Evolutionary conservation across 2,888 invertebrate genomes (phyloP).

Genomic region (Sericinus montela): DNA sequence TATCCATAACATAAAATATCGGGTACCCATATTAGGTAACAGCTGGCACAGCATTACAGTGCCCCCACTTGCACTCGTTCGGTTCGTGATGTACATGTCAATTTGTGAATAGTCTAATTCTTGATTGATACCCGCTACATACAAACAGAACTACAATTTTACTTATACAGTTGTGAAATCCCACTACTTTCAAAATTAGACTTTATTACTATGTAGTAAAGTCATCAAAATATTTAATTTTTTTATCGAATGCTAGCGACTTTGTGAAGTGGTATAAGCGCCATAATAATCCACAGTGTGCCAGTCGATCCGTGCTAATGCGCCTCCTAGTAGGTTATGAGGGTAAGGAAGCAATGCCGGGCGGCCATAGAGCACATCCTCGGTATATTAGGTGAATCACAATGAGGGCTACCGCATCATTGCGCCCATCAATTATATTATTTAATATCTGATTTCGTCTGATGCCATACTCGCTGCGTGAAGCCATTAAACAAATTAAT

Average conservation of each 20-base stretch:
- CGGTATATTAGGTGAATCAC: conserved; percentile 40
- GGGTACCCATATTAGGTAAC: conserved; percentile 45
- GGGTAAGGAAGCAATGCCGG: conserved; percentile 49
- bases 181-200: not conserved
- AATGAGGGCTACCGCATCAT: conserved; percentile 37
- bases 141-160: conserved; percentile 35
- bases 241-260: conserved; percentile 26
- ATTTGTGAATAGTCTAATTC: conserved; percentile 30
- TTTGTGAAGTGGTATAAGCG: conserved; percentile 33
- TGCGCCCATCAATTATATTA: not conserved
- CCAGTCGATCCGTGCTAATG: conserved; percentile 55
- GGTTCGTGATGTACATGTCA: conserved; percentile 35
- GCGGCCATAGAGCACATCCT: conserved; percentile 41
- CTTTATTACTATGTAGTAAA: conserved; percentile 2
- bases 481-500: no score
- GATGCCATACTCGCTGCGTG: no score
- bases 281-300: conserved; percentile 38
- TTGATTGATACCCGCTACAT: conserved; percentile 20
- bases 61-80: conserved; percentile 27
- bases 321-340: conserved; percentile 51
- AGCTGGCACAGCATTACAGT: conserved; percentile 34
- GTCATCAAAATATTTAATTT: not conserved
- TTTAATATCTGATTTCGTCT: no score
- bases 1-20: conserved; percentile 17
- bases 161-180: conserved; percentile 26